These are phyloP conservation scores for Nephrocerus scutellatus DNA, from an alignment of 2,888 invertebrate genomes.

Conservation along the genomic window DNA sequence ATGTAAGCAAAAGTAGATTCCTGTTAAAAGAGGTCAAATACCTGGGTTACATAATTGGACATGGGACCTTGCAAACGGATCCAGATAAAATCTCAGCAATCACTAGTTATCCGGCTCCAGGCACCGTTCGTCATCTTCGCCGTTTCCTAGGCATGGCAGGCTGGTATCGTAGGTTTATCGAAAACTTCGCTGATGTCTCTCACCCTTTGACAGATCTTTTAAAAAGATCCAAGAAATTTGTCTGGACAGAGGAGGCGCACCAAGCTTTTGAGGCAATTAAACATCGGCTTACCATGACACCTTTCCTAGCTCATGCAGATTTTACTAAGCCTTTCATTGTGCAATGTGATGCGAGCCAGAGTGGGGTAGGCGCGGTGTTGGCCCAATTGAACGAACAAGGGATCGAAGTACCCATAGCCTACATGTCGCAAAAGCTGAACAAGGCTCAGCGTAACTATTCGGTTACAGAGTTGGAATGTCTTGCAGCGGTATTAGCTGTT, in stretches of 20 bases:
- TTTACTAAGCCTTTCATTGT: slow-evolving; percentile 13
- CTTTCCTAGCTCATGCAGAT: slow-evolving; percentile 11
- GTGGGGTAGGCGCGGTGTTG: slow-evolving; percentile 13
- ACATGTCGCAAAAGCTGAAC: slow-evolving; percentile 18
- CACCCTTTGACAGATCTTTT: slow-evolving; percentile 5
- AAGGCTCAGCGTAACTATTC: slow-evolving; percentile 14
- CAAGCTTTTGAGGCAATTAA: slow-evolving; percentile 10
- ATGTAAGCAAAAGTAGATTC: no score
- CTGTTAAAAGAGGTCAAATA: no score
- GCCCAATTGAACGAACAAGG: slow-evolving; percentile 13
- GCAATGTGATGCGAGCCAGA: slow-evolving; percentile 13
- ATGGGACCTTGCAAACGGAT: no score
- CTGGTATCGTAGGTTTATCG: slow-evolving; percentile 3
- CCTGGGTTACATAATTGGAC: no score
- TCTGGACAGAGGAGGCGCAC: slow-evolving; percentile 1
- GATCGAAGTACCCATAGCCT: slow-evolving; percentile 12
- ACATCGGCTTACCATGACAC: slow-evolving; percentile 6
- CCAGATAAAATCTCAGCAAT: no score
- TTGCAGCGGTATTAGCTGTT: slow-evolving; percentile 9
- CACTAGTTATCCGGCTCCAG: background rate
- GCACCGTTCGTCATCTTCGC: background rate
- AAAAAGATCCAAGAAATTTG: background rate
- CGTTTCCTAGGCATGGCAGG: slow-evolving; percentile 4
- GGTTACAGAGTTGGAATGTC: slow-evolving; percentile 12
- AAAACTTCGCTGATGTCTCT: background rate